Conservation (phyloP, 2,113 vertebrate genomes). For the Cettia cetti region DNA sequence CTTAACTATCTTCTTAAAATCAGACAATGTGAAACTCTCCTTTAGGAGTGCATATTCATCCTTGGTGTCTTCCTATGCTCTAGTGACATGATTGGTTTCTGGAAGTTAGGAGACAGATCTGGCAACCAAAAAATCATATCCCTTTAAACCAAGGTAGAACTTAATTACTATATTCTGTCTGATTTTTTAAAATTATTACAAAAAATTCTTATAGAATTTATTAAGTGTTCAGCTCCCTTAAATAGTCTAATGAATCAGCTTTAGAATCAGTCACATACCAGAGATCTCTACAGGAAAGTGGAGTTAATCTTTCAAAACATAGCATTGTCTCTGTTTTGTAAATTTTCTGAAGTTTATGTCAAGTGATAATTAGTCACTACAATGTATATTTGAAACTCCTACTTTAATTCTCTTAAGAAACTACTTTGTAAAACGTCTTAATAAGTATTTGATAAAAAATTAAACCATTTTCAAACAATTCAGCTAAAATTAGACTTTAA, state of each 20-base stretch:
- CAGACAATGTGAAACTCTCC: neutral
- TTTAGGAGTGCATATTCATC: neutral
- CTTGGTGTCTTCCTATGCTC: neutral
- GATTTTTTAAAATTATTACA: neutral
- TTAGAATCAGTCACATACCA: neutral
- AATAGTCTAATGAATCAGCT: neutral
- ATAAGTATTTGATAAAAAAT: neutral
- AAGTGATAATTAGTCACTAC: neutral
- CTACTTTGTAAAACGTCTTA: neutral
- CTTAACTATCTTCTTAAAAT: neutral
- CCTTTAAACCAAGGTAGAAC: neutral
- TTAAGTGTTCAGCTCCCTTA: neutral
- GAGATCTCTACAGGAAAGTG: neutral
- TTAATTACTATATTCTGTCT: neutral
- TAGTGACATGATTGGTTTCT: neutral
- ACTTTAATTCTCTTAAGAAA: neutral
- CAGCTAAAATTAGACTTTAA: neutral
- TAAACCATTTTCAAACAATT: neutral
- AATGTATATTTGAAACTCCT: neutral
- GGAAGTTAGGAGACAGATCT: neutral
- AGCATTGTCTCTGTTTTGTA: neutral
- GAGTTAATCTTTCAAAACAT: neutral
- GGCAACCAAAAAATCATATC: neutral
- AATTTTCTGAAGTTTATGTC: neutral
- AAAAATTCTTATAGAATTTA: neutral